Evolutionary conservation across 1,140 invertebrate genomes (phyloP), one percentile per base, ranked within the genome.

Genomic region (Drosophila nigromelanica): DNA sequence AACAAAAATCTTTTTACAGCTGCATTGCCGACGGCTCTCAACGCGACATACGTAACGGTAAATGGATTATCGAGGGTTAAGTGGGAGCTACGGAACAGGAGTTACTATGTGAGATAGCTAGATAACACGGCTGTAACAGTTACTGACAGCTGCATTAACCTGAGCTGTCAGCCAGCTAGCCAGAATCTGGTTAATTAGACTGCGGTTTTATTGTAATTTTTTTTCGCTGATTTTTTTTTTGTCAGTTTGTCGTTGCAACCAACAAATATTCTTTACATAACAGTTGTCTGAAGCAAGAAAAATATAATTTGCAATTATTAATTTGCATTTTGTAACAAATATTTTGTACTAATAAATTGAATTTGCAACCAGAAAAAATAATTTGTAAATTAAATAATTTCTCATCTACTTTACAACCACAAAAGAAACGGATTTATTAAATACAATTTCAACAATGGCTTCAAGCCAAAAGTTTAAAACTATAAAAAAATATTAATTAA

Each of bases 121-220:
- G 56, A 62, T 10, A 54, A 33, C 72, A 61, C n/a, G 51, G 45
- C 56, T 50, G 56, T 60, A 73, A 54, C 70, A 69, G 55, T 64
- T 60, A 43, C 48, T 59, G 70, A 73, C 70, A 73, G 70, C 60
- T 73, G 70, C 70, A 73, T 73, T 73, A 73, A 73, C 71, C 55
- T 69, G 50, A 50, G 42, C 64, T 73, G 71, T 55, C 70, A 54
- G 55, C 33, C 63, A 33, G 51, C 37, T 35, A n/a, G 35, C 18
- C 18, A 27, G 52, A 2, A 11, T 45, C 43, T 51, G 55, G 35
- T 40, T 54, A 68, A 40, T 60, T 67, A 27, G 27, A 6, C 27
- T 27, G 27, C 5, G 5, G 5, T 27, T 27, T 27, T 27, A 27
- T 27, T 27, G 4, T 5, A 1, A 6, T 27, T 27, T 27, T 27